Evolutionary conservation across 2,888 invertebrate genomes (phyloP), one percentile per base, ranked within the genome.

Genomic region (Taphrorychus bicolor): DNA sequence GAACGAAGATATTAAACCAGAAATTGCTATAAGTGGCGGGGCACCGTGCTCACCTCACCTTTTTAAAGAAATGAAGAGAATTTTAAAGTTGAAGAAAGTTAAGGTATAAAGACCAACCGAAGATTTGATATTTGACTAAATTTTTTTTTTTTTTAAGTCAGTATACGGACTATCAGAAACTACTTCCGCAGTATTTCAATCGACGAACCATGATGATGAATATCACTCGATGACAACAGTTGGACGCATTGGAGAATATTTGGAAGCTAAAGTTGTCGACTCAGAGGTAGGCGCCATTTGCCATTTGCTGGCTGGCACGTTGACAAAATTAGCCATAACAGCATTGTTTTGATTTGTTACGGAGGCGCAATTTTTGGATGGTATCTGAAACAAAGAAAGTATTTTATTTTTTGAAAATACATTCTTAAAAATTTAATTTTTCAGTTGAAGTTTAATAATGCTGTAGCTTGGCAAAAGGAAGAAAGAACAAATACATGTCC

Each of bases 21-120:
- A 84, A 71, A 79, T 85, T 49, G 92, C 91, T 0, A 78, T 91
- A 1, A 88, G 88, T 32, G 93, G 91, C 0, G 95, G 94, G 3
- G 86, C 94, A 0, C 85, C 89, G 0, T 90, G 91, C 70, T 88
- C 93, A 0, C 86, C 87, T 0, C 82, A 86, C 64, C 80, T 90
- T 0, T 85, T 87, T 57, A 81, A 79, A 61, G 84, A 86, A 69
- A 85, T 89, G 62, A 79, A 82, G 56, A 66, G 83, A 2, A 66
- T 80, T 24, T 78, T 89, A 4, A 80, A 83, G 2, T 78, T 87
- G 1, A 79, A 84, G 48, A 77, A 81, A 56, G 81, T 87, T 2
- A 84, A 84, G 82, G 89, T 88, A n/a, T 1, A 11, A 32, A 32
- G 11, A 32, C 7, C 32, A 32, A 9, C 1, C 1, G 32, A 32